Conservation (phyloP, 2,888 invertebrate genomes). For the Matsumyia berberina region DNA sequence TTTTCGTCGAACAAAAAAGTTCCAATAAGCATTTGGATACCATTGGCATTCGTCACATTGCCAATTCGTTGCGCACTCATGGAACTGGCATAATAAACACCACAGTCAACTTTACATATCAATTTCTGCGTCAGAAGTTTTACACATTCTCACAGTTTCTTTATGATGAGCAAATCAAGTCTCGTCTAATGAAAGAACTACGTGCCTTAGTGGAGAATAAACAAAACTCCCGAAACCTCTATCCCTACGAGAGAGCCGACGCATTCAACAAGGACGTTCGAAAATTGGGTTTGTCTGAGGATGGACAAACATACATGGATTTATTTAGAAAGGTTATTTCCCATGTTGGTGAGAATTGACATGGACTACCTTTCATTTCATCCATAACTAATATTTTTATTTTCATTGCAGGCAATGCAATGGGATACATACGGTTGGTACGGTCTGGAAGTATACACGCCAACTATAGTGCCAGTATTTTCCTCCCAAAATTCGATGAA, state of each 20-base stretch:
- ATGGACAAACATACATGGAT: constrained; percentile 95
- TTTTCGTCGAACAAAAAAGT: constrained; percentile 96
- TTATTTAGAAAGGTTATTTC: constrained; percentile 96
- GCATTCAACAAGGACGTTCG: constrained; percentile 96
- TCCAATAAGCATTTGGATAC: constrained; percentile 97
- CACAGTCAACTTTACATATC: constrained; percentile 96
- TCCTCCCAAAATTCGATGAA: constrained; percentile 91
- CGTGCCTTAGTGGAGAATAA: constrained; percentile 90
- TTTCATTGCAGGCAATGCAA: constrained; percentile 88
- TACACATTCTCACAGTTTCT: constrained; percentile 98
- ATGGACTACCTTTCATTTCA: neutral
- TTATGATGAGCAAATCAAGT: constrained; percentile 98
- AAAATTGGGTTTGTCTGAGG: constrained; percentile 92
- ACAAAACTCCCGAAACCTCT: constrained; percentile 78
- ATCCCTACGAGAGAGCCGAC: constrained; percentile 93
- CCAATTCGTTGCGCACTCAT: constrained; percentile 98
- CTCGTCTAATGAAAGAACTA: constrained; percentile 94
- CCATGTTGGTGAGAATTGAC: constrained; percentile 90
- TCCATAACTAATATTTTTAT: constrained; percentile 82
- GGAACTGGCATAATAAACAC: constrained; percentile 98
- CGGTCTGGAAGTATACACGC: constrained; percentile 97
- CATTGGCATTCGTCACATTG: constrained; percentile 96
- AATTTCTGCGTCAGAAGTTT: constrained; percentile 96
- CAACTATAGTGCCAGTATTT: constrained; percentile 95
- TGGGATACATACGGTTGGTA: constrained; percentile 97